Evolutionary conservation across 2,888 invertebrate species (phyloP).

Genomic region (Mythimna pallens): DNA sequence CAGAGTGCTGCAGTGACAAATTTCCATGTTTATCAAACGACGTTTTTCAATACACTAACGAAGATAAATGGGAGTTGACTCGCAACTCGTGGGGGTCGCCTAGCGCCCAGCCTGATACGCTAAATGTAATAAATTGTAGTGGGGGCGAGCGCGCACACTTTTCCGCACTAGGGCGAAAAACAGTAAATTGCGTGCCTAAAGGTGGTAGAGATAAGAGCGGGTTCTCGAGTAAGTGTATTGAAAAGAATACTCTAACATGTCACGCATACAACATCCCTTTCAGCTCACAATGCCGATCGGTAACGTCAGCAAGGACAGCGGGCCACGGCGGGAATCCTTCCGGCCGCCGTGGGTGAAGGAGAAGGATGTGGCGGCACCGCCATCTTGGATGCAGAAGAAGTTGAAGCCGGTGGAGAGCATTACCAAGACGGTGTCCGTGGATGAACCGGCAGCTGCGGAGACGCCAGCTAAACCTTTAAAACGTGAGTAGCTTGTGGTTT

Average conservation of each 20-base stretch:
- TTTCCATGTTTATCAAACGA: no score
- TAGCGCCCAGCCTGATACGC: no score
- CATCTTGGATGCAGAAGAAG: slow-evolving; percentile 92
- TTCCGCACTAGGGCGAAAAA: no score
- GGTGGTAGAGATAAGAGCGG: no score
- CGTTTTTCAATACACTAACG: no score
- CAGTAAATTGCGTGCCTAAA: no score
- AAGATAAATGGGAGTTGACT: no score
- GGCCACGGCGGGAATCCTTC: slow-evolving; percentile 92
- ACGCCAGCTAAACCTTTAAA: slow-evolving; percentile 78
- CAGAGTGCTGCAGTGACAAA: no score
- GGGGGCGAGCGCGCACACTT: no score
- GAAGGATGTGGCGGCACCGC: slow-evolving; percentile 90
- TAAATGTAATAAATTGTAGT: no score
- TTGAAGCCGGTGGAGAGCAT: slow-evolving; percentile 83
- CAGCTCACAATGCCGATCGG: slow-evolving; percentile 86
- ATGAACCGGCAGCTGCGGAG: slow-evolving; percentile 66
- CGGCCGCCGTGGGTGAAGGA: slow-evolving; percentile 95
- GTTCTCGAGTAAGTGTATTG: background rate
- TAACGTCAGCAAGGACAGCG: slow-evolving; percentile 88
- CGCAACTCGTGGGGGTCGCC: no score
- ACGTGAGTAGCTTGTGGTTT: slow-evolving; percentile 71
- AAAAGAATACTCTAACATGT: background rate
- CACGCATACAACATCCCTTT: background rate
- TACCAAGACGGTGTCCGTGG: slow-evolving; percentile 70